Evolutionary conservation across 2,888 invertebrate species (phyloP).

Genomic region (Elysia crispata): DNA sequence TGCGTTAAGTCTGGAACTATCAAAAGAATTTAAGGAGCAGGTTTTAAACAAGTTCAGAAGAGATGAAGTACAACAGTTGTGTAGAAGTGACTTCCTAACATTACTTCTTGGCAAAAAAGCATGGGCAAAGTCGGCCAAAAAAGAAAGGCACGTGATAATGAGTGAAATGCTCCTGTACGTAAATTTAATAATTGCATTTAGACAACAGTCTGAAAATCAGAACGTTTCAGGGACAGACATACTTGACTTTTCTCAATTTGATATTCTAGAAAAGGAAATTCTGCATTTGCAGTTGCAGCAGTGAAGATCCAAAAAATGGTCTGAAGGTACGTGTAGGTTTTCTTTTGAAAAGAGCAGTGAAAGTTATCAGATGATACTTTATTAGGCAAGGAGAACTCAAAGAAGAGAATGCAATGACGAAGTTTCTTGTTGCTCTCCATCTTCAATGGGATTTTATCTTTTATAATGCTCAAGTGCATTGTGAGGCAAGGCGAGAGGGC

Average conservation of each 20-base stretch:
- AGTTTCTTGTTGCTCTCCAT: background rate
- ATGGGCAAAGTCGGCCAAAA: slow-evolving; percentile 3
- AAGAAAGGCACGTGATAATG: slow-evolving; percentile 19
- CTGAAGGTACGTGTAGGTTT: background rate
- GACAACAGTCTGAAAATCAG: too few relatives aligned
- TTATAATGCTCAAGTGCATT: slow-evolving; percentile 3
- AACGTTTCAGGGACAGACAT: background rate
- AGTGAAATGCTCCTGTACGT: background rate
- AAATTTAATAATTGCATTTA: slow-evolving; percentile 5
- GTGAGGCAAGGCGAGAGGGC: slow-evolving; percentile 1
- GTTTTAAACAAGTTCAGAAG: too few relatives aligned
- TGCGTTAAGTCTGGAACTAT: too few relatives aligned
- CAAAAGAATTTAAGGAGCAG: too few relatives aligned
- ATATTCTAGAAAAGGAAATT: background rate
- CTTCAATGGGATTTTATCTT: slow-evolving; percentile 12
- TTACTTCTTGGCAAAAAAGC: background rate
- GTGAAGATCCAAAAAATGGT: background rate
- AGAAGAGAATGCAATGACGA: slow-evolving; percentile 5
- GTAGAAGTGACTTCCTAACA: background rate
- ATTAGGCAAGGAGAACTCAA: background rate
- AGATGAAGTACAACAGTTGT: slow-evolving; percentile 6
- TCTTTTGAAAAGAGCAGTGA: background rate
- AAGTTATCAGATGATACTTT: background rate
- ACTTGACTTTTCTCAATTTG: slow-evolving; percentile 6
- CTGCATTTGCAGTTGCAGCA: background rate